These are phyloP conservation scores for Pristionchus exspectatus DNA, from an alignment of 2,888 invertebrate species.

Conservation along the genomic window DNA sequence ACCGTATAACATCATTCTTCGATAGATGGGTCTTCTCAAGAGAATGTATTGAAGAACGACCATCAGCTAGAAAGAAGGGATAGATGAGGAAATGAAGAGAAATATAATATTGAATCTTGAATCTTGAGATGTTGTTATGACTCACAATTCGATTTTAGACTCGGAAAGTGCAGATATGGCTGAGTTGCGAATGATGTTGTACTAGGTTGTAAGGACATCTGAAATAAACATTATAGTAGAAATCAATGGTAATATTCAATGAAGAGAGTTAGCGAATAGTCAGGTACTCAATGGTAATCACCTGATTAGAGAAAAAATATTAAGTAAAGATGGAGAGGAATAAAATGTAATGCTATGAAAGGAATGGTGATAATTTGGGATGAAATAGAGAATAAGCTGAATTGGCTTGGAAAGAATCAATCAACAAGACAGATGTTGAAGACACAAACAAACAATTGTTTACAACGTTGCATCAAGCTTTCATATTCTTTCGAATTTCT, in stretches of 20 bases:
- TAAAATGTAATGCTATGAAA: not conserved
- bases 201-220: constrained; percentile 53
- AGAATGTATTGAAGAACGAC: constrained; percentile 8
- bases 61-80: constrained; percentile 10
- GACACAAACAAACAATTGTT: constrained; percentile 48
- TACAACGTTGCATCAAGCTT: not conserved
- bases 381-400: not conserved
- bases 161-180: constrained; percentile 53
- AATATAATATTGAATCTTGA: not conserved
- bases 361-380: not conserved
- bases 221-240: not conserved
- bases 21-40: constrained; percentile 54
- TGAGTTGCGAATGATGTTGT: constrained; percentile 49
- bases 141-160: constrained; percentile 45
- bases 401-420: not conserved
- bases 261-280: not conserved
- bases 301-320: not conserved
- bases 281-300: not conserved
- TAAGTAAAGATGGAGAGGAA: not conserved
- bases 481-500: not conserved
- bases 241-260: not conserved
- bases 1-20: constrained; percentile 52
- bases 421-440: constrained; percentile 4
- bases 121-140: not conserved
- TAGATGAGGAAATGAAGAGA: not conserved